Evolutionary conservation across 2,113 vertebrate species (phyloP).

Genomic region (Bubo bubo): DNA sequence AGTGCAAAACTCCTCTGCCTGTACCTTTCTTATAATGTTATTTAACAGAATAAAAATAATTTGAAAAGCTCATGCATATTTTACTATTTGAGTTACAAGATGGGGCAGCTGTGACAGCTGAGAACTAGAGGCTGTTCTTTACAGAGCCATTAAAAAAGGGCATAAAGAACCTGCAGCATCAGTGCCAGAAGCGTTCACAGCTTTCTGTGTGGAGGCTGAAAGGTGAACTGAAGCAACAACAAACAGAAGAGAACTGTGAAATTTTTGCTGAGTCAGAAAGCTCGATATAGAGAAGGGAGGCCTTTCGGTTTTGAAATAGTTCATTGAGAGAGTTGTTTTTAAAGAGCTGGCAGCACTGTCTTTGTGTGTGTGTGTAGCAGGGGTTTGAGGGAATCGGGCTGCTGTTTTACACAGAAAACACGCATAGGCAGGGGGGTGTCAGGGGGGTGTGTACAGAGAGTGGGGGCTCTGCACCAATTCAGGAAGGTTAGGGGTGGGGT

Average conservation of each 20-base stretch:
- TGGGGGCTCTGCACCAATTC: neutral
- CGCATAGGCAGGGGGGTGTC: fast-evolving
- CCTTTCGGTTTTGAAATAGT: neutral
- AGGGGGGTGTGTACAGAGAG: too few relatives aligned
- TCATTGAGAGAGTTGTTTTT: neutral
- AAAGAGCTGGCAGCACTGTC: neutral
- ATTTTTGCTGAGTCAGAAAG: neutral
- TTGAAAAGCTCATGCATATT: neutral
- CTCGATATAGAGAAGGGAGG: neutral
- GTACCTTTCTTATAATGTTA: neutral
- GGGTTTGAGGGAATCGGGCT: neutral
- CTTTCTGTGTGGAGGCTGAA: neutral
- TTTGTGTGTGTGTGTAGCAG: neutral
- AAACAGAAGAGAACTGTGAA: neutral
- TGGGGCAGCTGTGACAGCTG: neutral
- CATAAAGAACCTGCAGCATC: neutral
- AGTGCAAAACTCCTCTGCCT: neutral
- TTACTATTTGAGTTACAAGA: neutral
- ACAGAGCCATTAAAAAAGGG: neutral
- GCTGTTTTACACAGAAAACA: neutral
- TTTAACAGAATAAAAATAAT: neutral
- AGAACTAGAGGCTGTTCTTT: neutral
- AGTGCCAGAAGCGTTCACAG: neutral
- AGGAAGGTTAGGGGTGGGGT: fast-evolving
- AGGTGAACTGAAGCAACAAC: neutral